Evolutionary conservation across 2,888 invertebrate species (phyloP).

Genomic region (Campoplex capitator): DNA sequence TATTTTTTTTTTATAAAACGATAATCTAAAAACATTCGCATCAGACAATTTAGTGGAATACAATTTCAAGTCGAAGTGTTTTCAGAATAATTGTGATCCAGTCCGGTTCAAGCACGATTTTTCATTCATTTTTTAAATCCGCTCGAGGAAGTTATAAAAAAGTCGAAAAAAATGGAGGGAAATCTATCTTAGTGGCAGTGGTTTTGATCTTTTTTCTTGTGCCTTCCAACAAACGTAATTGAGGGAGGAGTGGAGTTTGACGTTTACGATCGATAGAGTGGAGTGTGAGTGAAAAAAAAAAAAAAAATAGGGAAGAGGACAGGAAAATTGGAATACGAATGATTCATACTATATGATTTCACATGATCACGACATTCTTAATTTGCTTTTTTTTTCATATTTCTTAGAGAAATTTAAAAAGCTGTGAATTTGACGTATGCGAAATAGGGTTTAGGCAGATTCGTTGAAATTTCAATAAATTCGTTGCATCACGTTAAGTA

Average conservation of each 20-base stretch:
- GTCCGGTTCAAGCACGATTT: not conserved
- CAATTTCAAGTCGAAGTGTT: too few species aligned
- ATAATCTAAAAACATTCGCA: not conserved
- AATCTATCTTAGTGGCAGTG: not conserved
- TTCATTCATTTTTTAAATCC: not conserved
- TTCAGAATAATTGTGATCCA: too few species aligned
- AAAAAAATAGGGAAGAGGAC: not conserved
- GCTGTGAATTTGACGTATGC: slow-evolving; percentile 11
- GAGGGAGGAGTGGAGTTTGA: not conserved
- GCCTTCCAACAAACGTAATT: not conserved
- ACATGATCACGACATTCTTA: not conserved
- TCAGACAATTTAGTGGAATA: not conserved
- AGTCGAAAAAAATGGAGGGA: too few species aligned
- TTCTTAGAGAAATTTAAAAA: slow-evolving; percentile 1
- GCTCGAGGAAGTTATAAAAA: not conserved
- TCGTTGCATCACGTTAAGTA: slow-evolving; percentile 3
- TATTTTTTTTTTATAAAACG: not conserved
- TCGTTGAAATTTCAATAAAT: not conserved
- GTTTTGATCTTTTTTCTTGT: not conserved
- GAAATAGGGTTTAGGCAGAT: not conserved
- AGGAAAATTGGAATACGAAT: not conserved
- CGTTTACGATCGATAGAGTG: not conserved
- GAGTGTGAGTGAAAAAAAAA: too few species aligned
- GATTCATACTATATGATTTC: not conserved
- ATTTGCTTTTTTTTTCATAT: slow-evolving; percentile 8